A percentile compares a stretch with the other conserved stretches of the same genome.
phyloP scores from a whole-genome alignment of 2,888 invertebrate species.

The Lasioglossum pauxillum region DNA sequence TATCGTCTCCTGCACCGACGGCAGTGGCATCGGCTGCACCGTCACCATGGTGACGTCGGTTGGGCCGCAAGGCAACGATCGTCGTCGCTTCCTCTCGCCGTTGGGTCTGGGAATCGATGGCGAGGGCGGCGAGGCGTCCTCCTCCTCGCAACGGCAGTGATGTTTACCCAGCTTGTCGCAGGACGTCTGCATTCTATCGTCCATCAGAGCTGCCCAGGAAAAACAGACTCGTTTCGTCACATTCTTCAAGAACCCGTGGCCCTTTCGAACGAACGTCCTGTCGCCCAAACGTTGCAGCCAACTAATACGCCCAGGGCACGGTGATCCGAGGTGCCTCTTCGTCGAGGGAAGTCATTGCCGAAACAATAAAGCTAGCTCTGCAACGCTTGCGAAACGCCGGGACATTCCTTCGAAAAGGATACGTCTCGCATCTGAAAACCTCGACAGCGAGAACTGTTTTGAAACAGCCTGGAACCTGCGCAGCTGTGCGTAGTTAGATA shows the following conservation, averaged over 20 bases:
- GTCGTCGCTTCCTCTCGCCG: constrained; percentile 81
- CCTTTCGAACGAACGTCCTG: neutral
- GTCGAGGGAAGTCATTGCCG: neutral
- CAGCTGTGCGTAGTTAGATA: neutral
- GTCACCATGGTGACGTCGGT: constrained; percentile 78
- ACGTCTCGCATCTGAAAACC: neutral
- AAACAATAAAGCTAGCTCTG: neutral
- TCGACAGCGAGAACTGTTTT: constrained; percentile 6
- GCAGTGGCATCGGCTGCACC: constrained; percentile 64
- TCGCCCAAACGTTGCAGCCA: neutral
- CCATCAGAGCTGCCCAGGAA: constrained; percentile 84
- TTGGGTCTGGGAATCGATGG: constrained; percentile 78
- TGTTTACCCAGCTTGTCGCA: constrained; percentile 92
- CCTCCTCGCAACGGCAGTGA: constrained; percentile 91
- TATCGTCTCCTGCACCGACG: constrained; percentile 63
- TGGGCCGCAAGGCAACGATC: constrained; percentile 81
- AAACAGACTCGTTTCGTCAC: constrained; percentile 1
- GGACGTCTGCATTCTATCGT: constrained; percentile 89
- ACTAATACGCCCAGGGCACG: neutral
- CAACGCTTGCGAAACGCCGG: neutral
- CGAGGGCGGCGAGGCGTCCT: constrained; percentile 86
- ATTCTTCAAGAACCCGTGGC: neutral
- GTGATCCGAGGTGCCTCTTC: neutral
- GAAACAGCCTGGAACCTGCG: neutral
- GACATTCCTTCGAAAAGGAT: neutral